These are phyloP conservation scores for Polietes domitor DNA, from an alignment of 2,888 invertebrate species.

Conservation along the genomic window DNA sequence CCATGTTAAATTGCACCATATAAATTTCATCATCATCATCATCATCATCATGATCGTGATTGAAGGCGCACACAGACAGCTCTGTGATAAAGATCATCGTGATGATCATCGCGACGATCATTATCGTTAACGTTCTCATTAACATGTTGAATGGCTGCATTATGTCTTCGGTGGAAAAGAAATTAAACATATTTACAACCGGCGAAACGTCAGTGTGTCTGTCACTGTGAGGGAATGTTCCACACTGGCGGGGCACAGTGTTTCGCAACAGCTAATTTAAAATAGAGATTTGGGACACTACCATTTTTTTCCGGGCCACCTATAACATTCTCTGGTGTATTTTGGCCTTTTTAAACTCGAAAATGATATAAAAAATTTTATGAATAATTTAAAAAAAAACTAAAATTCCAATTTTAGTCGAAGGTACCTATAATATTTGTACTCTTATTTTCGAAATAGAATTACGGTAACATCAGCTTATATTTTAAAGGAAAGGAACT, in stretches of 20 bases:
- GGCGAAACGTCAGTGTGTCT: slow-evolving; percentile 57
- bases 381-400: no score
- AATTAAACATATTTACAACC: slow-evolving; percentile 29
- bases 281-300: no score
- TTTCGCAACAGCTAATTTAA: neutral
- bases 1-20: slow-evolving; percentile 34
- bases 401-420: no score
- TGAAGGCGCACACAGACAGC: neutral
- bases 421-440: no score
- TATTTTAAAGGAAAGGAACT: no score
- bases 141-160: slow-evolving; percentile 43
- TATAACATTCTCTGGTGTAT: no score
- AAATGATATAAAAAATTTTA: no score
- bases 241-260: neutral
- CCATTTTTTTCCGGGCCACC: no score
- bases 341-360: no score
- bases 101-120: slow-evolving; percentile 34
- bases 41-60: slow-evolving; percentile 35
- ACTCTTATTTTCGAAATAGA: no score
- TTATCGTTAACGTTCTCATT: neutral
- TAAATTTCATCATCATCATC: slow-evolving; percentile 38
- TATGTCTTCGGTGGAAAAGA: slow-evolving; percentile 41
- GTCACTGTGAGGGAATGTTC: slow-evolving; percentile 49
- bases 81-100: slow-evolving; percentile 24
- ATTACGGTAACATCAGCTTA: no score